A percentile compares a stretch with the other conserved stretches of the same genome.
Conservation (phyloP, 2,888 invertebrate species). For the Plebejus melissa region DNA sequence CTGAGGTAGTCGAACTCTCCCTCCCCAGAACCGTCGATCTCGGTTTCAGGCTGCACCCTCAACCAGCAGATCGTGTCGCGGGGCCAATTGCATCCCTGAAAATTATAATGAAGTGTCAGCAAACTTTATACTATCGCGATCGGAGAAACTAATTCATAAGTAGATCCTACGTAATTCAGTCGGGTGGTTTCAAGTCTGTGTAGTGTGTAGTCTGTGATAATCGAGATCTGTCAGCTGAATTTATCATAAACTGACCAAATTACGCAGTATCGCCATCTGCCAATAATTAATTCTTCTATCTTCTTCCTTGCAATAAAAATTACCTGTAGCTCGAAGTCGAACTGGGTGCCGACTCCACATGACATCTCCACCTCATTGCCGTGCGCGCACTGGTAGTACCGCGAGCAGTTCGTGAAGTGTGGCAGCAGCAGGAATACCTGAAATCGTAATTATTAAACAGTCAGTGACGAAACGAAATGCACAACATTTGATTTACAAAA, state of each 20-base stretch:
- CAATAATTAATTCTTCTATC: too few relatives aligned
- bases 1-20: constrained; percentile 38
- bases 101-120: neutral
- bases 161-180: too few relatives aligned
- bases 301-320: neutral
- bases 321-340: constrained; percentile 63
- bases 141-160: too few relatives aligned
- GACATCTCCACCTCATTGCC: constrained; percentile 54
- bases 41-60: constrained; percentile 41
- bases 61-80: constrained; percentile 46
- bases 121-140: too few relatives aligned
- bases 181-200: too few relatives aligned
- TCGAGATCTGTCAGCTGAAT: too few relatives aligned
- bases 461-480: neutral
- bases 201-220: too few relatives aligned
- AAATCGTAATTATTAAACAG: constrained; percentile 29
- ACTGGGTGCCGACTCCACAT: constrained; percentile 46
- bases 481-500: too few relatives aligned
- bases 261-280: too few relatives aligned
- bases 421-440: constrained; percentile 61
- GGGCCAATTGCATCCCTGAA: constrained; percentile 53
- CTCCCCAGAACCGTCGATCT: constrained; percentile 44
- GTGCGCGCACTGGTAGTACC: constrained; percentile 60
- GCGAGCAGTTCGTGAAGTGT: constrained; percentile 53
- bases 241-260: too few relatives aligned